Evolutionary conservation across 2,888 invertebrate species (phyloP), one percentile per base, ranked within the genome.

Genomic region (Sialis lutaria): DNA sequence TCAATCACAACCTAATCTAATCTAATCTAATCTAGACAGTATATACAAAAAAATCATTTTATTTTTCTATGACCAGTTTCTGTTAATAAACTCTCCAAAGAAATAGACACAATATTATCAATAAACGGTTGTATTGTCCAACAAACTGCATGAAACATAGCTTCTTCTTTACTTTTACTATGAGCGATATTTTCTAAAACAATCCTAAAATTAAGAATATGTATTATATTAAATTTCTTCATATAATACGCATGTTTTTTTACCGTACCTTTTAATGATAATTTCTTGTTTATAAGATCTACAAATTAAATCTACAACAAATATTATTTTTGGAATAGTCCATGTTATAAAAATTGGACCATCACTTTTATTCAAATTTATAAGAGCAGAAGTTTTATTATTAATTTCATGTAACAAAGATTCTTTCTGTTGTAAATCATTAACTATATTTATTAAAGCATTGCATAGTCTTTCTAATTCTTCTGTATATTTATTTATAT

Each of bases 91-190:
- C 55, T 53, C 53, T 65, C 64, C 43, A 67, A 51, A 53, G 61
- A 58, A 5, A 61, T 49, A 48, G 53, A 55, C 32, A 62, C 54
- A 32, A 54, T 49, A 43, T 53, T 51, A n/a, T 56, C 58, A 39
- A 72, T 59, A 53, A 65, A 60, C 9, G 63, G 58, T 53, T 70
- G 67, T 54, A 69, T 65, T 2, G 64, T 59, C 71, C 71, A 72
- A 40, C 61, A 58, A 8, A 65, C 58, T 37, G 64, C 64, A 53
- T 65, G 62, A 54, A 68, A 67, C 66, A 69, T 66, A 7, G 63
- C 57, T 40, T 63, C 60, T 49, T 63, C 55, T 49, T 64, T 60
- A 46, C 57, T 60, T 45, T 54, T 57, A 6, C 61, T 56, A 55
- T 68, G 66, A 9, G 67, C 67, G 42, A 71, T 61, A 55, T 67